Evolutionary conservation across 1,140 invertebrate genomes (phyloP), one percentile per base, ranked within the genome.

Genomic region (Hermetia illucens): DNA sequence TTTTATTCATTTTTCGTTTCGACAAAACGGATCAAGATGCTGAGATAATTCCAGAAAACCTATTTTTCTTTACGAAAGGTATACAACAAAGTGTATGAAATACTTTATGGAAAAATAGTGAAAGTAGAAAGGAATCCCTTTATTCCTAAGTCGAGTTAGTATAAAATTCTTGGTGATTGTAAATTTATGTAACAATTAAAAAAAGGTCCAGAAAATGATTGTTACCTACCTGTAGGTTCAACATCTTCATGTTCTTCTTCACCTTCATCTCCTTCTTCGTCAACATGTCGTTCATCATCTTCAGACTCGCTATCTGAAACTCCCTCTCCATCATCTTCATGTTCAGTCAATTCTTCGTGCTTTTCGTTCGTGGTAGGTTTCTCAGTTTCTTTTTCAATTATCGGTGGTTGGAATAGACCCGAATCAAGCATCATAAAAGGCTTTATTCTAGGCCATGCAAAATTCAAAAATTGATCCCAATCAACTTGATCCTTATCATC

Each of bases 401-500:
- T 24, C 27, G 63, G 65, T 9, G 71, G 68, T 49, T 72, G 69
- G 41, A 79, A 79, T 37, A 76, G 46, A 38, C 79, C 77, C 46
- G 77, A 67, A 39, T 82, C 79, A 39, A 79, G 55, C 72, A 82
- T 77, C 24, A 82, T 53, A 40, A 79, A 73, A 1, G 85, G 82
- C 55, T 89, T 91, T 17, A 90, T 70, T 30, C 77, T 64, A 12
- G 72, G 63, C 83, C 84, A 91, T 19, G 72, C 74, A 21, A 63
- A 63, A 13, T 71, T 64, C 2, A 79, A 40, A 53, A 90, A 92
- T 6, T 77, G 71, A 38, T 86, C 75, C 34, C 74, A 57, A 47
- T 71, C 69, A 18, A 89, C 62, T 52, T 76, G 77, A 34, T 79
- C 70, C 41, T 75, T 67, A 34, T 78, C 74, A 44, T 75, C 75